Base-by-base conservation (phyloP, 2,797 vertebrate species). In the Eidolon dupreanum region DNA sequence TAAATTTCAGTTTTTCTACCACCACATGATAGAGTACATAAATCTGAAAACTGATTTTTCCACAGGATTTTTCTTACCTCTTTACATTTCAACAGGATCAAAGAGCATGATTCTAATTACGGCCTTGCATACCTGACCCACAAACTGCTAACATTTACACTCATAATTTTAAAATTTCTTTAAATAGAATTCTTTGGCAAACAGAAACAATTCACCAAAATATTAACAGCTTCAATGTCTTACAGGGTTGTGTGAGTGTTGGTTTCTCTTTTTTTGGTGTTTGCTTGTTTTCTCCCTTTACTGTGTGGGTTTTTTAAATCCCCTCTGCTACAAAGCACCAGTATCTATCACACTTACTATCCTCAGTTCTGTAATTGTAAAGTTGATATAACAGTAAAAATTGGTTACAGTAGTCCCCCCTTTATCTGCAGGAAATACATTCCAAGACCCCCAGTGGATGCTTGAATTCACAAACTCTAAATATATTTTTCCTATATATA, bases 31-130 rank as follows among this genome's bases (percentile, higher is more conserved):
- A 87, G 85, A 97, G 78, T 65, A 77, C 17, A 53, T 51, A 79
- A 77, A 79, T 59, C 66, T 89, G 83, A 90, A 89, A 94, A 85
- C 0, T 82, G 53, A 94, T 63, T 93, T 96, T 84, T 53, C 33
- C 36, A 71, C 41, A 92, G 59, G 41, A 71, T 15, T 41, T 59
- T 33, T 59, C 16, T 79, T 24, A 83, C 3, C 31, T 5, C 53
- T 65, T 63, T 88, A 36, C 3, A 0, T 83, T 66, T 49, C 43
- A 19, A 55, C 5, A 85, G 73, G 53, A 95, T 33, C 61, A 89
- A 78, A 84, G 46, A 43, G 9, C 16, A 68, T 51, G n/a, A 83
- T 71, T 88, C 38, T 92, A 88, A 93, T 61, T 91, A 57, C 8
- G 70, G 59, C 6, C 26, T 16, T 43, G 19, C 11, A 82, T 9